phyloP scores from a whole-genome alignment of 2,797 vertebrate genomes.

The Cryptoblepharus egeriae region DNA sequence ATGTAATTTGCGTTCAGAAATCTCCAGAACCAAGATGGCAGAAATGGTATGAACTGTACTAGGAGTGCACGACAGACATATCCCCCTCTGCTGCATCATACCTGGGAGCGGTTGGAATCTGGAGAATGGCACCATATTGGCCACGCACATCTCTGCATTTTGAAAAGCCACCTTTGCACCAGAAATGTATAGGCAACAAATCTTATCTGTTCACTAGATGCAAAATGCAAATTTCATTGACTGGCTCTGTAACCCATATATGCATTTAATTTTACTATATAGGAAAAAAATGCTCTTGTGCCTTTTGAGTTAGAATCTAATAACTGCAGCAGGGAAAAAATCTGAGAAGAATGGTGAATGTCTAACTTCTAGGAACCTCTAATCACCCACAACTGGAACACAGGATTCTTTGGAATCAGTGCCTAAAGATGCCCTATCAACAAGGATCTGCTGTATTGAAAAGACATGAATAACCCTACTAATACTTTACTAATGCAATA shows the following conservation, averaged over 20 bases:
- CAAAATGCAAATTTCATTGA: neutral
- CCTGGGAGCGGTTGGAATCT: neutral
- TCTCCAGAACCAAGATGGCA: neutral
- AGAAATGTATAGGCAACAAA: neutral
- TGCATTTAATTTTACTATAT: neutral
- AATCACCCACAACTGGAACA: neutral
- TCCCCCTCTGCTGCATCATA: constrained; percentile 5
- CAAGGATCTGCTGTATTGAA: neutral
- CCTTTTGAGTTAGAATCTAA: neutral
- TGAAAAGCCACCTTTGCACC: neutral
- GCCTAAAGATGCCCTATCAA: no score
- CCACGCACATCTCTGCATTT: neutral
- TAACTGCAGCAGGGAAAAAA: neutral
- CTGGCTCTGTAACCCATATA: neutral
- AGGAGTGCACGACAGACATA: neutral
- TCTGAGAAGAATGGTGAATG: neutral
- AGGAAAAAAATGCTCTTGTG: neutral
- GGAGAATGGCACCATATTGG: constrained; percentile 19
- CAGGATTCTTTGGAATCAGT: neutral
- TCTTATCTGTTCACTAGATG: neutral
- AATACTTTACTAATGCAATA: no score
- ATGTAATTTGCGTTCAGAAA: neutral
- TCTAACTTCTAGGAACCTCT: neutral
- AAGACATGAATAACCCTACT: neutral
- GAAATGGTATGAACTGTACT: neutral